Conservation (phyloP, 2,113 vertebrate species). For the Crotalus tigris region DNA sequence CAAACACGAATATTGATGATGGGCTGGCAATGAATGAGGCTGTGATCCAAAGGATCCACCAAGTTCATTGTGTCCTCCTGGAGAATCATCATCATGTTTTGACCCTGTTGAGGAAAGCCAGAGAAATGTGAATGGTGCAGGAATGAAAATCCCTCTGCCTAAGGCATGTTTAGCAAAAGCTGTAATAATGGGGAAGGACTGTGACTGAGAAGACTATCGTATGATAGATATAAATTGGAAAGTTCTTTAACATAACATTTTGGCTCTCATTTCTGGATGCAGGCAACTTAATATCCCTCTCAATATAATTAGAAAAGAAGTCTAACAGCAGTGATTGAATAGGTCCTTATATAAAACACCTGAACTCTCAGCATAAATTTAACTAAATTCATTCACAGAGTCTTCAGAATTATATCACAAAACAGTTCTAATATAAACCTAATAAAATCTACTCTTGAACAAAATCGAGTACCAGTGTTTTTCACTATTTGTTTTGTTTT, state of each 20-base stretch:
- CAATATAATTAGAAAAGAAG: neutral
- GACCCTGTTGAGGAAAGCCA: conserved; percentile 72
- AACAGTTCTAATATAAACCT: neutral
- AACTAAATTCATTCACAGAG: neutral
- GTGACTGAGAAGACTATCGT: neutral
- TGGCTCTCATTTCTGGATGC: neutral
- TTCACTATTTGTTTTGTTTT: neutral
- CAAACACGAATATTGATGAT: conserved; percentile 95
- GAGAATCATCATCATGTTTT: conserved; percentile 93
- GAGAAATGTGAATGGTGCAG: neutral
- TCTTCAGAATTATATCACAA: neutral
- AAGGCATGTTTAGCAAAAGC: neutral
- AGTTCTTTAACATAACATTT: neutral
- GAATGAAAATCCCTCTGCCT: neutral
- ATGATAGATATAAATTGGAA: neutral
- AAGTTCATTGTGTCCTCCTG: conserved; percentile 92
- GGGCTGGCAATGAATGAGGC: conserved; percentile 88
- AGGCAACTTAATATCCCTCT: neutral
- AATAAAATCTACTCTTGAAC: neutral
- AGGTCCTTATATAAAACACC: too few species aligned
- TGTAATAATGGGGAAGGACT: neutral
- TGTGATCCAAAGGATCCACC: conserved; percentile 87
- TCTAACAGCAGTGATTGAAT: neutral
- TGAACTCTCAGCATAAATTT: neutral
- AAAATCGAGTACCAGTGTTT: neutral